Base-by-base conservation (phyloP, 2,797 vertebrate species). In the Cuniculus paca region DNA sequence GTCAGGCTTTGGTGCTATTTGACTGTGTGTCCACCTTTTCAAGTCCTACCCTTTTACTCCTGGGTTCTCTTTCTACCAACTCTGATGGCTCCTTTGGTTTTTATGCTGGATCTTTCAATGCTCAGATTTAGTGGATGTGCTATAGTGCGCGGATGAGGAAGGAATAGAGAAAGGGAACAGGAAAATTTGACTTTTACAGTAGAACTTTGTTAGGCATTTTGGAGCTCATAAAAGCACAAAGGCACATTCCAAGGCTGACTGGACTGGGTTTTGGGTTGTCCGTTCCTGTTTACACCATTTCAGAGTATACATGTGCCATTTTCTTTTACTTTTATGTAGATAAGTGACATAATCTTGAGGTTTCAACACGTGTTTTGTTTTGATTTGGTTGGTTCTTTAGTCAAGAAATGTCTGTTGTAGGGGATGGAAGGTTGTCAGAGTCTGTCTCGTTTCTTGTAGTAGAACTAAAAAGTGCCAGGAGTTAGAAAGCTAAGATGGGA, bases 221-320 rank as follows among this genome's bases (percentile, higher is more conserved):
- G 79, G 48, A 65, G 78, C 91, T 96, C 24, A 36, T 31, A 28
- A 61, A 85, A 85, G 82, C 36, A 6, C 48, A 97, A 75, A 88
- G 80, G 52, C 72, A 65, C 77, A 74, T 96, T 90, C 48, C 79
- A 90, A 79, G 95, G 81, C 36, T 75, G 78, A 26, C 61, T 95
- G 81, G 28, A 82, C n/a, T 84, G 50, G 31, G 19, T 4, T 77
- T 94, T 81, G 65, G 54, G 13, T 70, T 77, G 36, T 70, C 58
- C 81, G 6, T 92, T 87, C n/a, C n/a, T 80, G 10, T 61, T 78
- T 54, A 58, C 63, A 95, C 72, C 78, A 60, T 81, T 92, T 58
- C 14, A 72, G 34, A 72, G 88, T 68, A n/a, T 36, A 75, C 84
- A 48, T 63, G 22, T 84, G 39, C 10, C 17, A 17, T n/a, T 74